Base-by-base conservation (phyloP, 2,888 invertebrate genomes). In the Heliconius cydno region DNA sequence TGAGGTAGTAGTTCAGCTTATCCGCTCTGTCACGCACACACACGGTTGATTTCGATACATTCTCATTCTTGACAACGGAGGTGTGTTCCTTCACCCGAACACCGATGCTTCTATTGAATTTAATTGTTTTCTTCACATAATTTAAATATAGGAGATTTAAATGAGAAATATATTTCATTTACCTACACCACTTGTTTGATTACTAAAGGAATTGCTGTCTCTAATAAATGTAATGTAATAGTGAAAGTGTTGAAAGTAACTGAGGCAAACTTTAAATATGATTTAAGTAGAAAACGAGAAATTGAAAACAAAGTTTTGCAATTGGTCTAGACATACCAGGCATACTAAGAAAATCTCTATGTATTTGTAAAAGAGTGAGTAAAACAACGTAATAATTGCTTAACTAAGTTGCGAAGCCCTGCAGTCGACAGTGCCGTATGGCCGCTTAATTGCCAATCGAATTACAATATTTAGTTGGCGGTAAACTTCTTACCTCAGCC, bases 391-490 rank as follows among this genome's bases (percentile, higher is more conserved):
- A 30, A 22, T 66, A 41, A 38, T 41, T 38, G 65, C 41, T 46
- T 66, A 75, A 75, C 65, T 22, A 41, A 75, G 66, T 75, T 41
- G 65, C 22, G 46, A 75, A 10, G 65, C 75, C 46, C 75, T 75
- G 75, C 75, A 75, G 65, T 75, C 75, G 75, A 75, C 75, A 75
- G 75, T 75, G 41, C 75, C 41, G 75, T 75, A 75, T 75, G 75
- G 75, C 28, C 75, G 46, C 75, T 75, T 75, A 75, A 75, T 75
- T 75, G 75, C 75, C 75, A 75, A 75, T 75, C 75, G 75, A 75
- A 75, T 75, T 75, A 75, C 75, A 75, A 75, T 75, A 75, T 75
- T 75, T 66, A 75, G 75, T 75, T 75, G 65, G 75, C 75, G 75
- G 46, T 30, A 75, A 75, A 66, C 75, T 75, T 65, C 75, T 63